phyloP scores from a whole-genome alignment of 2,113 vertebrate species.

The Origma solitaria region DNA sequence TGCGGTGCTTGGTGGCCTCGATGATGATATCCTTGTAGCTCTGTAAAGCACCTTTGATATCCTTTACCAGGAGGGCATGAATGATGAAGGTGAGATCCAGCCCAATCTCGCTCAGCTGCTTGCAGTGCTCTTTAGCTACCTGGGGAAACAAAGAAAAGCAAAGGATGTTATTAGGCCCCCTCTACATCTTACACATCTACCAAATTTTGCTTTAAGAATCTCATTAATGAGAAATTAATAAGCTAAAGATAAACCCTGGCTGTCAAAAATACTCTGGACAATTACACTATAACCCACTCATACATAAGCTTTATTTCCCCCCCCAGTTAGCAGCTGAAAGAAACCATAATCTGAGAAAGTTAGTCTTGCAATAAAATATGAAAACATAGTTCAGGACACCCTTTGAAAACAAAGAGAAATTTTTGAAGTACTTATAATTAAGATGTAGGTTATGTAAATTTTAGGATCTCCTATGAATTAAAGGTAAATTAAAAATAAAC shows the following conservation, averaged over 20 bases:
- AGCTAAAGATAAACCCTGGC: background rate
- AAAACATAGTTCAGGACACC: background rate
- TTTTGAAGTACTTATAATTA: background rate
- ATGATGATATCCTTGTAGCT: slow-evolving; percentile 98
- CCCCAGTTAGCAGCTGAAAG: background rate
- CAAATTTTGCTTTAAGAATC: background rate
- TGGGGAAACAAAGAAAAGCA: slow-evolving; percentile 52
- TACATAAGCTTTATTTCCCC: accelerated
- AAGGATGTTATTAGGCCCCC: background rate
- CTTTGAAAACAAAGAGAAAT: background rate
- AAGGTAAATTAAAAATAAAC: background rate
- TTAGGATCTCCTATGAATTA: background rate
- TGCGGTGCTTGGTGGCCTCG: slow-evolving; percentile 96
- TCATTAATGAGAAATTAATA: background rate
- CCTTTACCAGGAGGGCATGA: slow-evolving; percentile 90
- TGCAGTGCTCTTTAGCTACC: slow-evolving; percentile 95
- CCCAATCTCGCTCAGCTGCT: slow-evolving; percentile 91
- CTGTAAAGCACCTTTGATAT: slow-evolving; percentile 88
- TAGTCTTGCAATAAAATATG: background rate
- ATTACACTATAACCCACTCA: background rate
- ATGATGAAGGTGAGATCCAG: slow-evolving; percentile 95
- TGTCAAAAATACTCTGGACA: background rate
- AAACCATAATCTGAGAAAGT: background rate
- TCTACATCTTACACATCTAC: background rate
- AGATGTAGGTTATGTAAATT: background rate